phyloP scores from a whole-genome alignment of 2,113 vertebrate species.

The Marmota monax region DNA sequence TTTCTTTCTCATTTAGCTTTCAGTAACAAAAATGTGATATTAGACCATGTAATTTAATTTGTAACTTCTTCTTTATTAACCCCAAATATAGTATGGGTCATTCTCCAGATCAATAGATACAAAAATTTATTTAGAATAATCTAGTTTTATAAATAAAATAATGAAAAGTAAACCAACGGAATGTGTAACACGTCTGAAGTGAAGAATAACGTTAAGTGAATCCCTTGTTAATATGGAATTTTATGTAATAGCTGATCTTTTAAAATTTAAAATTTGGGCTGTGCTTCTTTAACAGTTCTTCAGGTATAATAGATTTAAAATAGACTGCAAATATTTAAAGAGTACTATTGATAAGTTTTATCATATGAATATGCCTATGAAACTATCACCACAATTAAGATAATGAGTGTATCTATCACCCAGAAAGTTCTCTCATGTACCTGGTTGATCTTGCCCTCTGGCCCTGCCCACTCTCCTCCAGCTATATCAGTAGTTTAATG shows the following conservation, averaged over 20 bases:
- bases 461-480: neutral
- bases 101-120: neutral
- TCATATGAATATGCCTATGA: neutral
- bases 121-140: neutral
- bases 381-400: neutral
- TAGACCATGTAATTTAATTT: neutral
- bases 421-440: neutral
- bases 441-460: neutral
- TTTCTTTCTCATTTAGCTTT: neutral
- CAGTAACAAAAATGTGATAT: neutral
- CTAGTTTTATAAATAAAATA: neutral
- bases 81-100: neutral
- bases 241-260: neutral
- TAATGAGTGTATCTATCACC: neutral
- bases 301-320: neutral
- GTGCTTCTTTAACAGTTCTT: neutral
- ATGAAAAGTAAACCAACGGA: neutral
- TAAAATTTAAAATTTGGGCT: neutral
- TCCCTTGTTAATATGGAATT: neutral
- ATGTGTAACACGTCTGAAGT: neutral
- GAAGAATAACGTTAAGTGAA: neutral
- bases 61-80: constrained; percentile 8
- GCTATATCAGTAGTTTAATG: neutral
- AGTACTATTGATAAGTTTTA: neutral
- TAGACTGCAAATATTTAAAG: neutral